These are phyloP conservation scores for Yponomeuta cagnagella DNA, from an alignment of 2,888 invertebrate species.

Conservation along the genomic window DNA sequence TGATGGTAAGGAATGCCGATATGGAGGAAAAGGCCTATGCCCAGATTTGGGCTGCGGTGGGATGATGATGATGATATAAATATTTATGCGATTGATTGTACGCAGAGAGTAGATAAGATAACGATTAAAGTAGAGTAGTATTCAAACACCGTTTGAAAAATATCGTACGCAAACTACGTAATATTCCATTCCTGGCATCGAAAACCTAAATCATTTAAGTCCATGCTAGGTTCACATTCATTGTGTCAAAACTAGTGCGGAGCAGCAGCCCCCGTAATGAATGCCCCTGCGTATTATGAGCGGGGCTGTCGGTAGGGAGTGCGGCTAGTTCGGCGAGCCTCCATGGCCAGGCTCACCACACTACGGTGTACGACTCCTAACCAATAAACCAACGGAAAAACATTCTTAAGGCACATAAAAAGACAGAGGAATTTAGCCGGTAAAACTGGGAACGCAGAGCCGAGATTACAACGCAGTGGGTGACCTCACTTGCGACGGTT, in stretches of 20 bases:
- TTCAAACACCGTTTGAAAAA: too few species aligned
- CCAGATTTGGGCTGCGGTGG: too few species aligned
- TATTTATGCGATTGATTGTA: too few species aligned
- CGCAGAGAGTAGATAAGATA: too few species aligned
- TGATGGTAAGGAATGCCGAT: too few species aligned
- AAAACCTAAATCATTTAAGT: too few species aligned
- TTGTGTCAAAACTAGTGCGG: slow-evolving; percentile 35
- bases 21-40: too few species aligned
- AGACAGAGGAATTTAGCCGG: background rate
- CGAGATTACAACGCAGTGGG: background rate
- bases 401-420: slow-evolving; percentile 8
- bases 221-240: slow-evolving; percentile 18
- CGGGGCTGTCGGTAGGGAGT: slow-evolving; percentile 66
- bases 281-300: slow-evolving; percentile 65
- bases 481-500: slow-evolving; percentile 20
- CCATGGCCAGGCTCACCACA: slow-evolving; percentile 74
- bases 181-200: too few species aligned
- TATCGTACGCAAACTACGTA: too few species aligned
- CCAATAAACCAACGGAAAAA: slow-evolving; percentile 24
- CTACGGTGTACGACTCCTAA: slow-evolving; percentile 54
- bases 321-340: slow-evolving; percentile 74
- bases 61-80: too few species aligned
- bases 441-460: too few species aligned
- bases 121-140: too few species aligned
- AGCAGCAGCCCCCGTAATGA: slow-evolving; percentile 65